Base-by-base conservation (phyloP, 2,888 invertebrate species). In the Deilephila elpenor region DNA sequence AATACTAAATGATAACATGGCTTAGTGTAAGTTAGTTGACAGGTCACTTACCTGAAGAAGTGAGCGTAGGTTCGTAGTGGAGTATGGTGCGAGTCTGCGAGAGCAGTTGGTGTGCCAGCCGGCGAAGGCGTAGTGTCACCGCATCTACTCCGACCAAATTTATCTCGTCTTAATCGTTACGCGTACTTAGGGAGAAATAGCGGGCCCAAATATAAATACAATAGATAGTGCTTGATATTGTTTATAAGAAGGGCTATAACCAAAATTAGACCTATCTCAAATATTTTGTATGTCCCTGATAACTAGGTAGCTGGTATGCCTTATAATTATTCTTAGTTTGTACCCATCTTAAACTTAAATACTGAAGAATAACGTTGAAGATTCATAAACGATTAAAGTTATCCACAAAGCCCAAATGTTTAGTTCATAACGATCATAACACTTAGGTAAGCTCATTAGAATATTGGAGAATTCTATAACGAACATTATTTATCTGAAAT, bases 71-170 rank as follows among this genome's bases (percentile, higher is more conserved):
- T 14, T 11, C 44, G 44, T 1, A 7, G 61, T 34, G 5, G n/a
- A 19, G n/a, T 14, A n/a, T n/a, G n/a, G 62, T 62, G 34, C 19
- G 7, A 59, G 32, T n/a, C 20, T 3, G 32, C 32, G 20, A 25
- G 44, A 25, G 20, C 3, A 6, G 20, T 67, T 25, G 25, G 67
- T 25, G 17, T 17, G 51, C 14, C 67, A 14, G 25, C 51, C 20
- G 17, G 17, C 25, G 67, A 25, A 44, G 67, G 25, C 67, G 51
- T 44, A 51, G 17, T 67, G 67, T 67, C 67, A 29, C 25, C 60
- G 44, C 14, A 67, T 25, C 25, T 25, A 67, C 17, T 20, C 20
- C 25, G 67, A 51, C 51, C 6, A 51, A 51, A 25, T 25, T 67
- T 25, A 51, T 67, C 67, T 25, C 67, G 25, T 20, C 67, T 67